phyloP scores from a whole-genome alignment of 2,797 vertebrate genomes.

The Lateolabrax maculatus region DNA sequence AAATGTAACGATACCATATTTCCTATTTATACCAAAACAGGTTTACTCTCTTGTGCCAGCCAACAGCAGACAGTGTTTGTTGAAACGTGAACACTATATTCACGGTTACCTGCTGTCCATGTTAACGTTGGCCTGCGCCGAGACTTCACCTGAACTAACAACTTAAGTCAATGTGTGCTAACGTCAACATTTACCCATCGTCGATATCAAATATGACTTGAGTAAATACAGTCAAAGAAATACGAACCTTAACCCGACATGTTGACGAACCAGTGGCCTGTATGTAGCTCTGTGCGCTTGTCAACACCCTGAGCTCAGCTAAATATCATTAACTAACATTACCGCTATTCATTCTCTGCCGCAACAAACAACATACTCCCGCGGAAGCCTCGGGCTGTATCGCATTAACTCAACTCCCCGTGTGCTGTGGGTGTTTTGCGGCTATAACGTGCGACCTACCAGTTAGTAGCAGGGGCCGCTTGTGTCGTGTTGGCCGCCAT shows the following conservation, averaged over 20 bases:
- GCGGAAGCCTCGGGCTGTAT: fast-evolving
- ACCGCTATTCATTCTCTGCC: fast-evolving
- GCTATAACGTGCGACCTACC: slow-evolving; percentile 71
- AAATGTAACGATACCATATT: neutral
- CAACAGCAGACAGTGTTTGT: neutral
- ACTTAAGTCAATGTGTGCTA: too few relatives aligned
- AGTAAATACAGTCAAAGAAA: too few relatives aligned
- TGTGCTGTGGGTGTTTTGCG: fast-evolving
- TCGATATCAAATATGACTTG: fast-evolving
- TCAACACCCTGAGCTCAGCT: slow-evolving; percentile 5
- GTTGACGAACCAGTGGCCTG: slow-evolving; percentile 27
- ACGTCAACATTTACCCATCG: neutral
- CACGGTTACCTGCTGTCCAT: too few relatives aligned
- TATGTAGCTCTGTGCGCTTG: neutral
- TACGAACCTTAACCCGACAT: neutral
- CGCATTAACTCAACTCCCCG: fast-evolving
- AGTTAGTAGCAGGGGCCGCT: slow-evolving; percentile 75
- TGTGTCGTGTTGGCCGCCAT: slow-evolving; percentile 88
- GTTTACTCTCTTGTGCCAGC: neutral
- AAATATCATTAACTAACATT: neutral
- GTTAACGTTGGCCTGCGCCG: too few relatives aligned
- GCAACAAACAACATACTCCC: fast-evolving
- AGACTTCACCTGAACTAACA: too few relatives aligned
- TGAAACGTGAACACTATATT: neutral
- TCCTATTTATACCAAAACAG: neutral